A percentile compares a stretch with the other conserved stretches of the same genome.
Conservation (phyloP, 2,113 vertebrate species). For the Xiphorhynchus elegans region DNA sequence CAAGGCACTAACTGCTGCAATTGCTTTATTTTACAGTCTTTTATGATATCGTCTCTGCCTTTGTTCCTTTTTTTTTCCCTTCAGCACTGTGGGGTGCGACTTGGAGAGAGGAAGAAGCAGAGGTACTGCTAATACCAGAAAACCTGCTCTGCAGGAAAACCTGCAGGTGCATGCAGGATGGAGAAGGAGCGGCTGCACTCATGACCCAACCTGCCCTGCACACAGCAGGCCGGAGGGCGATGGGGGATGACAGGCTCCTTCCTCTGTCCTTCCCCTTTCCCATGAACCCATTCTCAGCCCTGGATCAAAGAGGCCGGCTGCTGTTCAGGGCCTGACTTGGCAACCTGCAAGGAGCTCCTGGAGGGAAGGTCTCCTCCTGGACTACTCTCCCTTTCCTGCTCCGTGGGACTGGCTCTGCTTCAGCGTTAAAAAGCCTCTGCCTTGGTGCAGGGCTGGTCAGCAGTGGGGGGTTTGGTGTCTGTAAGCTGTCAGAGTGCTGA, state of each 20-base stretch:
- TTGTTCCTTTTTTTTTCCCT: background rate
- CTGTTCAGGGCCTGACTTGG: background rate
- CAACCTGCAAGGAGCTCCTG: background rate
- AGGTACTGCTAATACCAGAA: background rate
- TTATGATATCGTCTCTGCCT: background rate
- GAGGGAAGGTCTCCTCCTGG: background rate
- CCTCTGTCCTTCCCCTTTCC: background rate
- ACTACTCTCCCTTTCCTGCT: background rate
- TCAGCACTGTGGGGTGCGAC: background rate
- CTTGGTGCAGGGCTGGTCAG: background rate
- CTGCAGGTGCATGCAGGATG: background rate
- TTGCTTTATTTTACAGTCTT: background rate
- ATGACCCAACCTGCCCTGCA: constrained; percentile 21
- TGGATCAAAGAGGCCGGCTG: background rate
- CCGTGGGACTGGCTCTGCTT: background rate
- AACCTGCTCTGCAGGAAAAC: constrained; percentile 59
- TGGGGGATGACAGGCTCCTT: background rate
- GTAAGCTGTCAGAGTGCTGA: background rate
- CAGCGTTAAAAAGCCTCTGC: background rate
- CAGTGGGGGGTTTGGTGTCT: background rate
- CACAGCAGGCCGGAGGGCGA: background rate
- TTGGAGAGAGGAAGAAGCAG: background rate
- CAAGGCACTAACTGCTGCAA: background rate
- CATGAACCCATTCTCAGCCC: background rate
- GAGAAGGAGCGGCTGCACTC: constrained; percentile 12